These are phyloP conservation scores for Thamnophis sirtalis DNA, from an alignment of 2,113 vertebrate species.

Conservation along the genomic window DNA sequence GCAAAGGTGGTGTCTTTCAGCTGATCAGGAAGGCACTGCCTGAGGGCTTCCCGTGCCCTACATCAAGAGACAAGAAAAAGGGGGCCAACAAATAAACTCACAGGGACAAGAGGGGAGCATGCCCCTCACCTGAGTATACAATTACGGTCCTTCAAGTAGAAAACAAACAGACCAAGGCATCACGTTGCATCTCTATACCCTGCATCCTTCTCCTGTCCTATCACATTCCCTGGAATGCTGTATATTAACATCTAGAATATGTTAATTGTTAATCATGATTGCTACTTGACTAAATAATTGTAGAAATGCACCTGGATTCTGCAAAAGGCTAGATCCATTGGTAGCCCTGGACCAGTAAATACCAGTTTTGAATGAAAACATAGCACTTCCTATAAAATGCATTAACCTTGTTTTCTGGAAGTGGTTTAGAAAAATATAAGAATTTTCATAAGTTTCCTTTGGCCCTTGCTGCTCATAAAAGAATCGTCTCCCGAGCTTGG, in stretches of 20 bases:
- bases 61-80: conserved; percentile 66
- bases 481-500: too few relatives aligned
- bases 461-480: not conserved
- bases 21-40: conserved; percentile 91
- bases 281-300: not conserved
- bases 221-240: too few relatives aligned
- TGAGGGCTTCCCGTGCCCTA: conserved; percentile 59
- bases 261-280: not conserved
- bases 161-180: not conserved
- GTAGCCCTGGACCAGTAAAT: not conserved
- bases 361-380: not conserved
- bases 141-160: accelerated
- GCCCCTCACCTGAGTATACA: conserved; percentile 37
- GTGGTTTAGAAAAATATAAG: not conserved
- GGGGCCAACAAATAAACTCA: conserved; percentile 75
- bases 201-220: not conserved
- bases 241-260: not conserved
- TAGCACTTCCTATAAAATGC: not conserved
- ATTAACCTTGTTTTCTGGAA: not conserved
- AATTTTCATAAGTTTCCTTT: not conserved
- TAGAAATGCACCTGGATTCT: not conserved
- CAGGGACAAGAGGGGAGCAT: conserved; percentile 57
- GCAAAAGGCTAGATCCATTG: not conserved
- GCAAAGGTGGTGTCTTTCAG: conserved; percentile 97
- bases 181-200: not conserved